Conservation (phyloP, 2,113 vertebrate genomes). For the Trinectes maculatus region DNA sequence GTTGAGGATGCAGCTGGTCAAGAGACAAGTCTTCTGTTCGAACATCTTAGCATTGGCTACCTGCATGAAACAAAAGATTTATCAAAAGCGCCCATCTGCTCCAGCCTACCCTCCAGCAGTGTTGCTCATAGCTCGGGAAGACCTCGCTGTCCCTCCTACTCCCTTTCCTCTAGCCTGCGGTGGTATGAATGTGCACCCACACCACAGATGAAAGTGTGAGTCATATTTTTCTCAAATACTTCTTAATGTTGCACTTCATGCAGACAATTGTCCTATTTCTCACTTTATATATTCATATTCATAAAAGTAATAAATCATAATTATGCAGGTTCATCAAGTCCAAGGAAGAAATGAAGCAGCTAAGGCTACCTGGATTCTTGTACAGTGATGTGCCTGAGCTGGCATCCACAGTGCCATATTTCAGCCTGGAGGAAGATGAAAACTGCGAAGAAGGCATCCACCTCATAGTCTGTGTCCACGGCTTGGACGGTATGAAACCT, state of each 20-base stretch:
- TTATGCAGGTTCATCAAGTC: slow-evolving; percentile 90
- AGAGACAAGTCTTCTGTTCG: slow-evolving; percentile 77
- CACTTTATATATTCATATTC: slow-evolving; percentile 17
- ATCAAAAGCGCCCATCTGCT: slow-evolving; percentile 79
- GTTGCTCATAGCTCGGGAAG: slow-evolving; percentile 78
- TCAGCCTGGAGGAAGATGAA: slow-evolving; percentile 93
- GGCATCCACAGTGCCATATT: slow-evolving; percentile 94
- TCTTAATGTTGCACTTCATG: slow-evolving; percentile 1
- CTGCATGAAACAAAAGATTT: slow-evolving; percentile 65
- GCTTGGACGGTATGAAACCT: slow-evolving; percentile 89
- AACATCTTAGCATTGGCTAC: slow-evolving; percentile 70
- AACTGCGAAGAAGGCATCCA: slow-evolving; percentile 92
- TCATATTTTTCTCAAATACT: slow-evolving; percentile 47
- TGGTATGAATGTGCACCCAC: slow-evolving; percentile 93
- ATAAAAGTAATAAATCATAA: slow-evolving; percentile 30
- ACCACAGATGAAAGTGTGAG: slow-evolving; percentile 93
- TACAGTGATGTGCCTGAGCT: slow-evolving; percentile 93
- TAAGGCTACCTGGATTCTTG: slow-evolving; percentile 94
- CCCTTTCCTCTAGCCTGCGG: slow-evolving; percentile 72
- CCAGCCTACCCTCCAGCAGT: slow-evolving; percentile 81
- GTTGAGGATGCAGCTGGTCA: slow-evolving; percentile 68
- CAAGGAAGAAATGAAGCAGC: slow-evolving; percentile 93
- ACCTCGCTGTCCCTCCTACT: slow-evolving; percentile 67
- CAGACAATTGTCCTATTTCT: slow-evolving; percentile 5
- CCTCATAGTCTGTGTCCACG: slow-evolving; percentile 96